These are phyloP conservation scores for Cynoglossus semilaevis DNA, from an alignment of 2,113 vertebrate genomes.

Conservation along the genomic window DNA sequence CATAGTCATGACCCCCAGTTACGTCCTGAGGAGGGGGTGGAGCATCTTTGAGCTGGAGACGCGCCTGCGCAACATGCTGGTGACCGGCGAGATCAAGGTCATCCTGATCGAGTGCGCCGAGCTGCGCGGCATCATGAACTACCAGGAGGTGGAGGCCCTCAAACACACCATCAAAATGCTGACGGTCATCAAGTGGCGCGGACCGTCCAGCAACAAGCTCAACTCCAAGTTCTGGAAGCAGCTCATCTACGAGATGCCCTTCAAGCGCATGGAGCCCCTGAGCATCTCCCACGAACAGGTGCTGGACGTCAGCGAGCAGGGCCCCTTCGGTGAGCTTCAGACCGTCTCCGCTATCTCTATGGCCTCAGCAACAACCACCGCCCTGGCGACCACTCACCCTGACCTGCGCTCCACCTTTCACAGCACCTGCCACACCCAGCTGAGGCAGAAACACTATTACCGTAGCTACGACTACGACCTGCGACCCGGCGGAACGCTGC, in stretches of 20 bases:
- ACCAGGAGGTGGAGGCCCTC: slow-evolving; percentile 97
- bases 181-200: slow-evolving; percentile 96
- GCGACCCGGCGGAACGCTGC: slow-evolving; percentile 87
- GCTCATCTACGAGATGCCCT: slow-evolving; percentile 98
- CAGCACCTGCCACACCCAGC: slow-evolving; percentile 83
- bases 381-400: slow-evolving; percentile 92
- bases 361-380: slow-evolving; percentile 94
- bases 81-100: slow-evolving; percentile 95
- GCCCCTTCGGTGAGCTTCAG: slow-evolving; percentile 94
- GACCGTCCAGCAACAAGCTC: slow-evolving; percentile 93
- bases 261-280: slow-evolving; percentile 90
- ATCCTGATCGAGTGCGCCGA: slow-evolving; percentile 97
- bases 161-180: slow-evolving; percentile 97
- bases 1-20: slow-evolving; percentile 97
- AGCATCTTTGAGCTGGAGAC: slow-evolving; percentile 99
- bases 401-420: slow-evolving; percentile 93
- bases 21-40: slow-evolving; percentile 94
- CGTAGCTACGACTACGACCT: slow-evolving; percentile 94
- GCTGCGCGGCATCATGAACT: slow-evolving; percentile 96
- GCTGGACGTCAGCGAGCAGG: slow-evolving; percentile 96
- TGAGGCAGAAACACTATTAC: slow-evolving; percentile 97
- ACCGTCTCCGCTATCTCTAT: slow-evolving; percentile 96
- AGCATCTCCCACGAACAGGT: slow-evolving; percentile 91
- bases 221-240: slow-evolving; percentile 98
- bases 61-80: slow-evolving; percentile 93